These are phyloP conservation scores for Noctua janthe DNA, from an alignment of 2,888 invertebrate genomes.

Conservation along the genomic window DNA sequence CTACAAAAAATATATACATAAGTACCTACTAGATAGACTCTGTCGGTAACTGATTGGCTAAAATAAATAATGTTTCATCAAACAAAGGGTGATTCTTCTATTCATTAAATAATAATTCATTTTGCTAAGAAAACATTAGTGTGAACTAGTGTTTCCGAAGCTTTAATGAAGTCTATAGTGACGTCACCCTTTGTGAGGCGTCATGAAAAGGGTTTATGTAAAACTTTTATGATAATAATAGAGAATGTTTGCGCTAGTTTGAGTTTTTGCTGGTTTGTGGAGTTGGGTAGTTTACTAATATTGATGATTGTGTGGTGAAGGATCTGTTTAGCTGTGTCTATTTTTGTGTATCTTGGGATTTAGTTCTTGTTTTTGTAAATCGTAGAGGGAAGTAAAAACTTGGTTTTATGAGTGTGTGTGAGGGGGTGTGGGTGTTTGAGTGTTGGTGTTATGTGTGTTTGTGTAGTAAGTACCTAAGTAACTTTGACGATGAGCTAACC, in stretches of 20 bases:
- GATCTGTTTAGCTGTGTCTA: not conserved
- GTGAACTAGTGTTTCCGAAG: slow-evolving; percentile 45
- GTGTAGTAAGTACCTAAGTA: too few relatives aligned
- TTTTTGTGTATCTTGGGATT: not conserved
- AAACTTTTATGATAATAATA: slow-evolving; percentile 45
- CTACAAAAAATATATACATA: not conserved
- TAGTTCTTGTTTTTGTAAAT: not conserved
- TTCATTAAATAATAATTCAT: slow-evolving; percentile 48
- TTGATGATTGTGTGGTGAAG: slow-evolving; percentile 14
- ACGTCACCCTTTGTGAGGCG: slow-evolving; percentile 38
- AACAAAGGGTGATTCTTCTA: slow-evolving; percentile 38
- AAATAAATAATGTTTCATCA: slow-evolving; percentile 47
- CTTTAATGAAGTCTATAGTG: slow-evolving; percentile 40
- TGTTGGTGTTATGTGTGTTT: too few relatives aligned
- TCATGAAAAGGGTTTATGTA: slow-evolving; percentile 28
- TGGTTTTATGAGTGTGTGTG: too few relatives aligned
- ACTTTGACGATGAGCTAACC: too few relatives aligned
- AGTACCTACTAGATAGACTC: not conserved
- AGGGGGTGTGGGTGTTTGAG: too few relatives aligned
- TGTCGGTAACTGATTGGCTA: slow-evolving; percentile 38
- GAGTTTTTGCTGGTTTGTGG: slow-evolving; percentile 5
- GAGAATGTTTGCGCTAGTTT: slow-evolving; percentile 40
- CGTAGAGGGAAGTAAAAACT: not conserved
- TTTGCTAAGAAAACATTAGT: slow-evolving; percentile 40
- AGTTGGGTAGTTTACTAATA: slow-evolving; percentile 41